Percentiles rank a stretch among this genome's conserved stretches.
Conservation (phyloP, 2,113 vertebrate genomes). For the Oreotrochilus melanogaster region DNA sequence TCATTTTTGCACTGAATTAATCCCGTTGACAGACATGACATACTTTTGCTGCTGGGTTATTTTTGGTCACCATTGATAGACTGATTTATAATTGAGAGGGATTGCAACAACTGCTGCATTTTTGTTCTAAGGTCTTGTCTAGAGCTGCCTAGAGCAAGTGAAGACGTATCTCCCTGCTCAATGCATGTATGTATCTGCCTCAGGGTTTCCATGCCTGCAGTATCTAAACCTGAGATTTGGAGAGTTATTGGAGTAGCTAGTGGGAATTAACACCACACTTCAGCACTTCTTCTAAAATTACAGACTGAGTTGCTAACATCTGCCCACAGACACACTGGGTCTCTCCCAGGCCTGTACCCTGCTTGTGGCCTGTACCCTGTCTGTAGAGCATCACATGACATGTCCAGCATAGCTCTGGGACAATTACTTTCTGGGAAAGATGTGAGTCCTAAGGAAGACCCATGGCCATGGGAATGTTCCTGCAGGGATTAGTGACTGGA, state of each 20-base stretch:
- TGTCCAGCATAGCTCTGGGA: rapidly evolving
- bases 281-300: not conserved
- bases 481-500: not conserved
- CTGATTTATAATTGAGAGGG: not conserved
- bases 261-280: not conserved
- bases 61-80: not conserved
- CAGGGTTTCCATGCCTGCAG: not conserved
- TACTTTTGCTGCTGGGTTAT: not conserved
- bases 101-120: not conserved
- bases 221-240: not conserved
- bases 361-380: not conserved
- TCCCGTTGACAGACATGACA: slow-evolving; percentile 6
- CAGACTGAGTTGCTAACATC: not conserved
- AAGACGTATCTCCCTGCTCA: not conserved
- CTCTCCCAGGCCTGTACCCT: not conserved
- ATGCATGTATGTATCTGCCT: not conserved
- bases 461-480: not conserved
- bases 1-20: not conserved
- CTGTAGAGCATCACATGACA: no score
- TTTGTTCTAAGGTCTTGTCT: not conserved
- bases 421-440: not conserved
- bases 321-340: rapidly evolving
- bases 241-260: not conserved
- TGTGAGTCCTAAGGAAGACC: not conserved
- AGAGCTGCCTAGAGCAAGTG: not conserved